phyloP scores from a whole-genome alignment of 1,140 invertebrate species.

The Drosophila auraria region DNA sequence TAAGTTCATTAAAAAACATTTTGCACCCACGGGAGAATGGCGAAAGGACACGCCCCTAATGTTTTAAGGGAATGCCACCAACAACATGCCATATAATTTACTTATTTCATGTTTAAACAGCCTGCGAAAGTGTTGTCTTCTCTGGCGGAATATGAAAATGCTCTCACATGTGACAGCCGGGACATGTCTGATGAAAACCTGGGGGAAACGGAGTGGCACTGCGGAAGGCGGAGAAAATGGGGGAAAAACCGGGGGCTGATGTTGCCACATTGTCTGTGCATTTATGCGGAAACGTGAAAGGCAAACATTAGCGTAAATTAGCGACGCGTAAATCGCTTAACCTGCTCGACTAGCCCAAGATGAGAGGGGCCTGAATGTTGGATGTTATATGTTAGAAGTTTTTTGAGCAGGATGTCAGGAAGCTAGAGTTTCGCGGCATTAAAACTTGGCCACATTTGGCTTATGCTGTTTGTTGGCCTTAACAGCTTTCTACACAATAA shows the following conservation, averaged over 20 bases:
- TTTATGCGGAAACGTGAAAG: constrained; percentile 78
- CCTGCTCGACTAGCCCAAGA: constrained; percentile 33
- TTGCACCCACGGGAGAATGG: constrained; percentile 25
- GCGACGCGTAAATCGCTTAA: constrained; percentile 80
- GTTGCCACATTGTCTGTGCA: constrained; percentile 58
- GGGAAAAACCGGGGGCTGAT: constrained; percentile 8
- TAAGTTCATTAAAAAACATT: constrained; percentile 75
- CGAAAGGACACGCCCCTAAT: constrained; percentile 20
- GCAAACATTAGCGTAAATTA: constrained; percentile 82
- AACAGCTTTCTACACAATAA: constrained; percentile 28
- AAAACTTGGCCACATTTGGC: constrained; percentile 33
- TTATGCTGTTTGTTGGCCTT: constrained; percentile 18
- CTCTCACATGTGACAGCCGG: constrained; percentile 45
- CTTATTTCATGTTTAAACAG: constrained; percentile 77
- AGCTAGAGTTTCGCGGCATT: constrained; percentile 20
- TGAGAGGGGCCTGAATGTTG: background rate
- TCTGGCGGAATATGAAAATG: constrained; percentile 38
- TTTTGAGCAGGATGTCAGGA: constrained; percentile 6
- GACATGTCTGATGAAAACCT: constrained; percentile 20
- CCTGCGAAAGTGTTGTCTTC: constrained; percentile 60
- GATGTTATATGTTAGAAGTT: background rate
- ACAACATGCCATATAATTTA: constrained; percentile 68
- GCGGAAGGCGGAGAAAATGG: background rate
- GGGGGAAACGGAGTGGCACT: constrained; percentile 9
- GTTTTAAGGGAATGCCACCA: constrained; percentile 18